Evolutionary conservation across 2,113 vertebrate genomes (phyloP), one percentile per base, ranked within the genome.

Genomic region (Istiophorus platypterus): DNA sequence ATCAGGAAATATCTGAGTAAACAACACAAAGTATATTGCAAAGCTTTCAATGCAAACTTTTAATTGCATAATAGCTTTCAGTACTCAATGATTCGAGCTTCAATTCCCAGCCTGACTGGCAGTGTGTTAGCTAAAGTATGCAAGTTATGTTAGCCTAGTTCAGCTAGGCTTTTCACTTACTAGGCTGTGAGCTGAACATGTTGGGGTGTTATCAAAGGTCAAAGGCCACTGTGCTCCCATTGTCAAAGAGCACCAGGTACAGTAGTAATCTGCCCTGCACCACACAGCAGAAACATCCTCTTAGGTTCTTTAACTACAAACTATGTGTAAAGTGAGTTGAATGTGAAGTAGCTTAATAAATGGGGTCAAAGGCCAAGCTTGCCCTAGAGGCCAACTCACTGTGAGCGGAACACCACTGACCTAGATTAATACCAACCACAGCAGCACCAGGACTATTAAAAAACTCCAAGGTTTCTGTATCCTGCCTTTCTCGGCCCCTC

Each of bases 371-470:
- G 85, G 89, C 84, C 85, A 84, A 88, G 41, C 49, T 78, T 72
- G 82, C 80, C 89, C 84, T 78, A 81, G 80, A 91, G 90, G 88
- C 83, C 26, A 37, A 77, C 84, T 82, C 37, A 27, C 84, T n/a
- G 31, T 65, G 80, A 87, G 80, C 82, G 74, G 71, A 91, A 89
- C 31, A 59, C 64, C 78, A 78, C 87, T 91, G 91, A 93, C 91
- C 92, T 90, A 92, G 81, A 93, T 92, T 93, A 91, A 90, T 84
- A 92, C 89, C 85, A 86, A 91, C 89, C 82, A 59, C 80, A 83
- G 89, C 82, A 90, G 84, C 78, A 76, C 67, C 80, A 89, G 77
- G 71, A 88, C 88, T 72, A 88, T 88, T 85, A 88, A 88, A 88
- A 88, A 78, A 90, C 89, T 85, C 84, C 90, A 85, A 56, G 59